Evolutionary conservation across 1,140 invertebrate genomes (phyloP).

Genomic region (Drosophila kurseongensis): DNA sequence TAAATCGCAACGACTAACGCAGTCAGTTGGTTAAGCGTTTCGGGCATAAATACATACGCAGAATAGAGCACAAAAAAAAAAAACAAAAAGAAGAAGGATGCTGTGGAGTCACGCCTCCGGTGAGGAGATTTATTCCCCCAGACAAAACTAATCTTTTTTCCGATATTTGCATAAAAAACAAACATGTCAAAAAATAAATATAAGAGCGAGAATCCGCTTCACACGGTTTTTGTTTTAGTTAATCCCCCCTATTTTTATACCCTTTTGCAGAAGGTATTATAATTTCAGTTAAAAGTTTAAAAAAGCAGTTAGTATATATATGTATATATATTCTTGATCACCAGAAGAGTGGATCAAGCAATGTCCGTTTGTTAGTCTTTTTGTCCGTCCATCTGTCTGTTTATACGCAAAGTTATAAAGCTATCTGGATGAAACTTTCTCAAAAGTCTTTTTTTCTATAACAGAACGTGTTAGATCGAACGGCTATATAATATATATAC

Average conservation of each 20-base stretch:
- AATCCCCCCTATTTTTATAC: background rate
- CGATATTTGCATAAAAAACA: constrained; percentile 80
- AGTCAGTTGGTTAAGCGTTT: constrained; percentile 81
- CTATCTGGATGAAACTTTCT: too few species aligned
- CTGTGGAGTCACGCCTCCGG: constrained; percentile 29
- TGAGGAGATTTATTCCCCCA: constrained; percentile 55
- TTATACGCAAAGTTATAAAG: too few species aligned
- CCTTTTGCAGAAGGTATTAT: too few species aligned
- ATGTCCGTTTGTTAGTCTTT: too few species aligned
- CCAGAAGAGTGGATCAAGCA: too few species aligned
- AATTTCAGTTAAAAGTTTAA: too few species aligned
- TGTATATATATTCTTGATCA: too few species aligned
- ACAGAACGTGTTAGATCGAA: too few species aligned
- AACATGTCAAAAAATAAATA: constrained; percentile 73
- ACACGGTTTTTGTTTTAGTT: constrained; percentile 29
- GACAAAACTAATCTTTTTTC: constrained; percentile 74
- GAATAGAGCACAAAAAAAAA: constrained; percentile 12
- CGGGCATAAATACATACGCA: constrained; percentile 65
- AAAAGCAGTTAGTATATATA: too few species aligned
- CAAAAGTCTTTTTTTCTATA: too few species aligned
- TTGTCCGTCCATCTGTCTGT: too few species aligned
- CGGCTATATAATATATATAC: too few species aligned
- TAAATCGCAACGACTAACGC: constrained; percentile 76
- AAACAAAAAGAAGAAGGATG: constrained; percentile 14
- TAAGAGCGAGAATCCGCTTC: constrained; percentile 19